phyloP scores from a whole-genome alignment of 2,888 invertebrate species.

The Scelioninae gen. 1 region DNA sequence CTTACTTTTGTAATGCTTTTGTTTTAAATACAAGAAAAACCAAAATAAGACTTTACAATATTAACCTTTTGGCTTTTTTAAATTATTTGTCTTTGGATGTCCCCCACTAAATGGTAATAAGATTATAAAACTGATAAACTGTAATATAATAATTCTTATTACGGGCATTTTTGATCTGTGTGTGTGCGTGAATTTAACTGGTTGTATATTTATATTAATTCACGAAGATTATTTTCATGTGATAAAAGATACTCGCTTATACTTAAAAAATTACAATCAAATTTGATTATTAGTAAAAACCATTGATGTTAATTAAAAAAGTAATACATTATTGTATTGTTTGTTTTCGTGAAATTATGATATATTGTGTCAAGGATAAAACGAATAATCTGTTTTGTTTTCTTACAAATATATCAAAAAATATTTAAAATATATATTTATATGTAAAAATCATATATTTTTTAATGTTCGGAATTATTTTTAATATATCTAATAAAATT shows the following conservation, averaged over 20 bases:
- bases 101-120: conserved; percentile 19
- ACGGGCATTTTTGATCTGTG: conserved; percentile 24
- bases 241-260: conserved; percentile 1
- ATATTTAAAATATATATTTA: neutral
- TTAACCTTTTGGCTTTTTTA: no score
- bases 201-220: conserved; percentile 27
- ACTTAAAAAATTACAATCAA: conserved; percentile 2
- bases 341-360: neutral
- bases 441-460: neutral
- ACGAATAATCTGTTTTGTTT: conserved; percentile 3
- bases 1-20: no score
- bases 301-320: conserved; percentile 14
- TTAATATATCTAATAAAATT: no score
- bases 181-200: conserved; percentile 24
- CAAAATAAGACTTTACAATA: no score
- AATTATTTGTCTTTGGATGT: no score
- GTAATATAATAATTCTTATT: conserved; percentile 30
- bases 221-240: conserved; percentile 13
- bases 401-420: no score
- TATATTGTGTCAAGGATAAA: conserved; percentile 6
- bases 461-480: neutral
- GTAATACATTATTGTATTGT: neutral
- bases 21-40: no score
- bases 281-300: conserved; percentile 12
- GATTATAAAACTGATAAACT: conserved; percentile 24